Evolutionary conservation across 1,140 invertebrate species (phyloP).

Genomic region (Neodiprion fabricii): DNA sequence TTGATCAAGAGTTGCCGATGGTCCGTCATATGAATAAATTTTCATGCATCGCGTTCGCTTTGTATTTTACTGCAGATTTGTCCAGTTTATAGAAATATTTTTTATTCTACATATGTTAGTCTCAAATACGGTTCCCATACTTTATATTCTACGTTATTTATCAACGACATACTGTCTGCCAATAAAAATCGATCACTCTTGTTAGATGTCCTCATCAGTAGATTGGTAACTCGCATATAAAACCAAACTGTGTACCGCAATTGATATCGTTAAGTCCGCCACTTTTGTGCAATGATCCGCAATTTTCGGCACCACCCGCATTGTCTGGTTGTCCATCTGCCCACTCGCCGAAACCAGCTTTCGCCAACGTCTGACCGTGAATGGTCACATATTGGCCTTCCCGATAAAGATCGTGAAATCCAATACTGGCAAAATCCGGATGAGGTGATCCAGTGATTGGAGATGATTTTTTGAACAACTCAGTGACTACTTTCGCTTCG

Average conservation of each 20-base stretch:
- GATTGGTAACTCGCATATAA: slow-evolving; percentile 47
- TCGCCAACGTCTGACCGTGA: slow-evolving; percentile 33
- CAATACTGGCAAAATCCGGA: slow-evolving; percentile 42
- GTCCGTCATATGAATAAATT: too few relatives aligned
- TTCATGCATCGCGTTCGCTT: too few relatives aligned
- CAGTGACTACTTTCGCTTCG: slow-evolving; percentile 38
- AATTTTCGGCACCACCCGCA: slow-evolving; percentile 37
- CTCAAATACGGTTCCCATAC: too few relatives aligned
- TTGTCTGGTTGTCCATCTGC: slow-evolving; percentile 46
- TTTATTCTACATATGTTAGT: too few relatives aligned
- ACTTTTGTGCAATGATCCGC: slow-evolving; percentile 53
- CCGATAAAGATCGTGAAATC: slow-evolving; percentile 46
- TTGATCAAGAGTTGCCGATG: too few relatives aligned
- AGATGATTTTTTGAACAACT: slow-evolving; percentile 25
- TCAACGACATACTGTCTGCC: too few relatives aligned
- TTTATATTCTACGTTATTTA: too few relatives aligned
- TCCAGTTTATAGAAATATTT: too few relatives aligned
- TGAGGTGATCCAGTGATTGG: background rate
- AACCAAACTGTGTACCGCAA: slow-evolving; percentile 44
- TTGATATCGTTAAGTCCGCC: slow-evolving; percentile 48
- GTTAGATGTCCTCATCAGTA: too few relatives aligned
- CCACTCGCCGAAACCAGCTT: slow-evolving; percentile 50
- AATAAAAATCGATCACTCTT: too few relatives aligned
- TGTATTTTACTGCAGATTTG: too few relatives aligned
- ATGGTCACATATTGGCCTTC: slow-evolving; percentile 12